Base-by-base conservation (phyloP, 2,888 invertebrate species). In the Fragum whitleyi region DNA sequence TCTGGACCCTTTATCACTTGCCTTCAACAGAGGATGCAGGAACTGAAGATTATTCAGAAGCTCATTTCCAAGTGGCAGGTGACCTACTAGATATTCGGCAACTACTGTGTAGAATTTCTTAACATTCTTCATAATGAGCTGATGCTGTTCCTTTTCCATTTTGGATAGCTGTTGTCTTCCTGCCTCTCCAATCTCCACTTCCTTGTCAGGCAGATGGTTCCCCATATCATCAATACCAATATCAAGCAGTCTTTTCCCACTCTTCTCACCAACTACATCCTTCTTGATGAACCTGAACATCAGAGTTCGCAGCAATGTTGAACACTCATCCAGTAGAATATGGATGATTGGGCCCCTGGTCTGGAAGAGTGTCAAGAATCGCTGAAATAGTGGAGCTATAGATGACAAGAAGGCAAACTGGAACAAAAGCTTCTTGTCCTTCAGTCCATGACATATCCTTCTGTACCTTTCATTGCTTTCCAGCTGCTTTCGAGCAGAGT, bases 311-410 rank as follows among this genome's bases (percentile, higher is more conserved):
- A 76, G 57, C 2, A 80, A 39, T n/a, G 73, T 77, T 36, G 59
- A 61, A 28, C 53, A 74, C 67, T 72, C 92, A 85, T 93, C 93
- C 26, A 93, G 81, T 36, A 94, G 81, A 65, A 94, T 88, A 92
- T 93, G 78, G 21, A 83, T 75, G 67, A 78, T 71, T 29, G 80
- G 72, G 21, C 61, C 74, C 26, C 32, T 57, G 0, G 72, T 47
- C 69, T 78, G 75, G 47, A 75, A 72, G 26, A 71, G 29, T 26
- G 72, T 62, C 68, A 79, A 47, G 72, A 75, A 82, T 53, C 72
- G 32, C n/a, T 74, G 55, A 75, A 74, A 75, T 57, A 75, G 23
- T 61, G 73, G 73, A 75, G 69, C 47, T 6, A 73, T 39, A 21
- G 68, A 62, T 28, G 62, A 1, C 39, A 69, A 62, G 32, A 69